Percentiles rank a stretch among this genome's conserved stretches.
These are phyloP conservation scores for Neomorphus geoffroyi DNA, from an alignment of 2,797 vertebrate genomes.

Conservation along the genomic window DNA sequence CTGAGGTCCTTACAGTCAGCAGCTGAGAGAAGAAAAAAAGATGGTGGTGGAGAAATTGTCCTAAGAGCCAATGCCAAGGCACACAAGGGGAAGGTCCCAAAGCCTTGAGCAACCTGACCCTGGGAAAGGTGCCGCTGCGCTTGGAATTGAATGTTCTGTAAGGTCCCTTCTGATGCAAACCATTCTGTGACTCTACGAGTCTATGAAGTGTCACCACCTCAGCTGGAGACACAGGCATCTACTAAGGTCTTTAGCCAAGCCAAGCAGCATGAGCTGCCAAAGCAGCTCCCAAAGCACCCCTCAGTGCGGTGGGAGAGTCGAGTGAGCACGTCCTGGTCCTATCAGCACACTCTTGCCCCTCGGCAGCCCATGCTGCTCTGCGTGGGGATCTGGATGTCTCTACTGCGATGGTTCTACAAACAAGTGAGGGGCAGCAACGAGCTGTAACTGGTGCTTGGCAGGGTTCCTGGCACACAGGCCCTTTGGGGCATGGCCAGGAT, in stretches of 20 bases:
- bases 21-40: slow-evolving; percentile 69
- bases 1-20: slow-evolving; percentile 78
- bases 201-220: neutral
- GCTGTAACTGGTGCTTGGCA: neutral
- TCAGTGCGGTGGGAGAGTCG: rapidly evolving
- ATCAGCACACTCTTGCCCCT: rapidly evolving
- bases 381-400: neutral
- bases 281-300: neutral
- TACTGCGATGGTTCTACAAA: rapidly evolving
- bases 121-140: too few species aligned
- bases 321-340: rapidly evolving
- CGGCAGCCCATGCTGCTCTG: neutral
- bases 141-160: too few species aligned
- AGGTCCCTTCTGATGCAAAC: too few species aligned
- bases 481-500: neutral
- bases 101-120: neutral
- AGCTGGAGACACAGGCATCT: neutral
- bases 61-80: neutral
- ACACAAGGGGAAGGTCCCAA: rapidly evolving
- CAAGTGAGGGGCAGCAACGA: rapidly evolving
- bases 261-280: neutral
- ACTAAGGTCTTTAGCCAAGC: neutral
- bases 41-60: neutral
- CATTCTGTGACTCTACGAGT: too few species aligned
- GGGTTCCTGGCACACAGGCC: neutral